phyloP scores from a whole-genome alignment of 2,888 invertebrate genomes.

The Sesia apiformis region DNA sequence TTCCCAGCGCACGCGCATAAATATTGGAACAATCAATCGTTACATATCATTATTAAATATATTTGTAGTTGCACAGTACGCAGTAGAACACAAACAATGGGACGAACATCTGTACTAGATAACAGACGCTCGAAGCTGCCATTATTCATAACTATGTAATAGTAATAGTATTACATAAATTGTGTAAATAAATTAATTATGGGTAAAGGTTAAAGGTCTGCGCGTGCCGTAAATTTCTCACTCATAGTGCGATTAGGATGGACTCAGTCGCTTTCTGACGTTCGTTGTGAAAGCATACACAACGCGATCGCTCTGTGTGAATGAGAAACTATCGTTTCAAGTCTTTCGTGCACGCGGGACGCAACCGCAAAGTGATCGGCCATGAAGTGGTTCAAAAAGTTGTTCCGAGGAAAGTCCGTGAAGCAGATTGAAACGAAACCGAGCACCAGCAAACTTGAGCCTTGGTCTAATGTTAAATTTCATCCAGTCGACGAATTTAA shows the following conservation, averaged over 20 bases:
- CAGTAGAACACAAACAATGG: conserved; percentile 35
- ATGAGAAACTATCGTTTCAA: conserved; percentile 77
- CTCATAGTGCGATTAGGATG: conserved; percentile 18
- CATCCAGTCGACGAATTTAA: conserved; percentile 13
- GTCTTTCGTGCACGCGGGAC: conserved; percentile 76
- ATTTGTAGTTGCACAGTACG: conserved; percentile 26
- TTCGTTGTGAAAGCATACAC: conserved; percentile 21
- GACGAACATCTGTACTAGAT: conserved; percentile 35
- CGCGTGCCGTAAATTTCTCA: conserved; percentile 51
- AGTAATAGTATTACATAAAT: conserved; percentile 36
- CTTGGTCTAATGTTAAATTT: conserved; percentile 21
- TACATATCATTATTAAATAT: conserved; percentile 42
- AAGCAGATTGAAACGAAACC: conserved; percentile 13
- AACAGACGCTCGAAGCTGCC: conserved; percentile 4
- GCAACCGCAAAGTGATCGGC: conserved; percentile 74
- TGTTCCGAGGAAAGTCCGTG: conserved; percentile 72
- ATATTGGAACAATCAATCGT: conserved; percentile 11
- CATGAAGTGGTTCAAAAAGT: conserved; percentile 80
- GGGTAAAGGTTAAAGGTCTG: conserved; percentile 61
- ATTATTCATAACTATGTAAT: background rate
- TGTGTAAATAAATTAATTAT: conserved; percentile 58
- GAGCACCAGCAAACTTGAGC: conserved; percentile 17
- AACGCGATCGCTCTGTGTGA: conserved; percentile 34
- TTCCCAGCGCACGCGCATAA: background rate
- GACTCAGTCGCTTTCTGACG: conserved; percentile 33